Conservation (phyloP, 2,888 invertebrate species). For the Ochropleura leucogaster region DNA sequence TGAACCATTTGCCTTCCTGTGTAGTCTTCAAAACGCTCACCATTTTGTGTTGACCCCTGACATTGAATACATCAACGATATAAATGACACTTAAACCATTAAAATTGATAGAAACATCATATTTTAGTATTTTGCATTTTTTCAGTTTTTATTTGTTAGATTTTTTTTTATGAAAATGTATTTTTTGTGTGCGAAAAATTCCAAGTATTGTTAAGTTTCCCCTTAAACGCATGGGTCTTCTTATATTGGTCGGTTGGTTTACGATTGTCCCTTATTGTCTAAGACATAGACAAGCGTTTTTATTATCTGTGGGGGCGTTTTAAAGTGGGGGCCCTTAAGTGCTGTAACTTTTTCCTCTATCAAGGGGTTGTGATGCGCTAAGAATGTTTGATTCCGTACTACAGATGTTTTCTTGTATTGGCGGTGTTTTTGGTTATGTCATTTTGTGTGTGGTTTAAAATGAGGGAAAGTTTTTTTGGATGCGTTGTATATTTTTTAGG, state of each 20-base stretch:
- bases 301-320: constrained; percentile 88
- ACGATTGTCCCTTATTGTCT: constrained; percentile 87
- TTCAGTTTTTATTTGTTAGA: not conserved
- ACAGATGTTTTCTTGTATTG: constrained; percentile 54
- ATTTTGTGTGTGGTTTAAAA: not conserved
- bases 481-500: not conserved
- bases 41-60: constrained; percentile 69
- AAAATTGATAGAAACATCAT: not conserved
- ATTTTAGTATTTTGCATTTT: not conserved
- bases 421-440: constrained; percentile 3
- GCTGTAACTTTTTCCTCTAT: constrained; percentile 79
- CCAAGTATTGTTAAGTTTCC: not conserved
- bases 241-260: constrained; percentile 74
- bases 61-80: constrained; percentile 20
- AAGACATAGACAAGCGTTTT: constrained; percentile 88
- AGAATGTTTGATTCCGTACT: constrained; percentile 68
- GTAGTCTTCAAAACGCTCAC: constrained; percentile 76
- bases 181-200: not conserved
- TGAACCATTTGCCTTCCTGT: constrained; percentile 84
- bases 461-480: not conserved
- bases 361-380: constrained; percentile 78
- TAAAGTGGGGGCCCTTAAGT: constrained; percentile 85
- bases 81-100: rapidly evolving
- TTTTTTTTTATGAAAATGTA: not conserved
- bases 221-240: constrained; percentile 59